Base-by-base conservation (phyloP, 1,140 invertebrate species). In the Anastrepha ludens region DNA sequence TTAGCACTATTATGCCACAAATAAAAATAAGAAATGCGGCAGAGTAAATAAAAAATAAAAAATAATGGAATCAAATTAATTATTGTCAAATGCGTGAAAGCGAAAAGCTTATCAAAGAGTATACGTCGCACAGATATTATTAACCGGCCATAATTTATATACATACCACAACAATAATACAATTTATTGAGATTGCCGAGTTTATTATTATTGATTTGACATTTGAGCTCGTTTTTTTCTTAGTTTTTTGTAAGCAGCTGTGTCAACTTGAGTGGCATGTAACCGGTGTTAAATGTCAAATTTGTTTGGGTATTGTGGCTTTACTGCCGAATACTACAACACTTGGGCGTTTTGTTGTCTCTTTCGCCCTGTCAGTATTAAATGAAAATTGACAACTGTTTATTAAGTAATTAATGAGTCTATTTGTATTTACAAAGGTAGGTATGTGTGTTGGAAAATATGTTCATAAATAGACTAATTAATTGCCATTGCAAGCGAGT, bases 221-320 rank as follows among this genome's bases (percentile, higher is more conserved):
- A 15, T 74, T 74, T 67, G 44, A 74, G 13, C 39, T 29, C 29
- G 1, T 50, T 78, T 78, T 50, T 78, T 81, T 9, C 9, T 17
- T 44, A 47, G 50, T n/a, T 81, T 81, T 55, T 50, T 29, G 20
- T 29, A 50, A 20, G 44, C 20, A 41, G 47, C 17, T 81, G 74
- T 81, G 47, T 47, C 47, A 81, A 81, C 9, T 58, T 81, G 74
- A 81, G 47, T 81, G 74, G 41, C 74, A 81, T 20, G 50, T 81
- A 81, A 81, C 74, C 47, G 50, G 74, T 81, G 74, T 81, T 81
- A 81, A 81, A 81, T 81, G 74, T 81, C 74, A 81, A 81, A 81
- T 58, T 13, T 29, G 67, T 81, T 81, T 81, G 74, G 47, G 15
- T 20, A 55, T 44, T 74, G 47, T 8, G 74, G n/a, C 29, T 67